Conservation (phyloP, 1,140 invertebrate genomes). For the Elymnias hypermnestra region DNA sequence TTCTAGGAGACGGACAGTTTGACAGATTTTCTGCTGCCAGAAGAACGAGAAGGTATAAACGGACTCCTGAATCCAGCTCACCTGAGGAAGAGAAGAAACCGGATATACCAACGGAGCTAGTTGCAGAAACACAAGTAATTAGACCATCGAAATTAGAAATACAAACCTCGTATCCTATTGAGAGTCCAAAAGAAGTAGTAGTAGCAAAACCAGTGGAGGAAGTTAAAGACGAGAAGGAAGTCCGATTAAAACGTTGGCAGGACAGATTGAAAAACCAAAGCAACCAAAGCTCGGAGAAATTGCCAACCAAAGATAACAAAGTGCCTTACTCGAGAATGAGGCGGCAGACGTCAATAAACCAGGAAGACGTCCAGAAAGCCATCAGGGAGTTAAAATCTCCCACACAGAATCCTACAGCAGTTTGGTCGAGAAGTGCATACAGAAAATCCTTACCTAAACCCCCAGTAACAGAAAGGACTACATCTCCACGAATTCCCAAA, state of each 20-base stretch:
- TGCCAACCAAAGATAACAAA: slow-evolving; percentile 61
- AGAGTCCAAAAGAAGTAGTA: slow-evolving; percentile 41
- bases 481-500: slow-evolving; percentile 59
- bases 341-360: slow-evolving; percentile 79
- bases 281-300: slow-evolving; percentile 56
- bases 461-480: slow-evolving; percentile 40
- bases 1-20: slow-evolving; percentile 85
- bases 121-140: slow-evolving; percentile 74
- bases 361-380: slow-evolving; percentile 79
- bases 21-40: slow-evolving; percentile 89
- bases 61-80: slow-evolving; percentile 79
- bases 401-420: slow-evolving; percentile 74
- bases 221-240: slow-evolving; percentile 78
- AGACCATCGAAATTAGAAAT: slow-evolving; percentile 70
- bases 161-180: slow-evolving; percentile 65
- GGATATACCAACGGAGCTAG: slow-evolving; percentile 63
- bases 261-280: slow-evolving; percentile 76
- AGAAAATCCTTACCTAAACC: slow-evolving; percentile 45
- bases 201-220: slow-evolving; percentile 45
- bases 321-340: slow-evolving; percentile 56
- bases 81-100: slow-evolving; percentile 77
- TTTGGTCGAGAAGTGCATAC: slow-evolving; percentile 70
- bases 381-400: slow-evolving; percentile 78
- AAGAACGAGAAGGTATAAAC: slow-evolving; percentile 88
- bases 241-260: slow-evolving; percentile 80